phyloP scores from a whole-genome alignment of 1,140 invertebrate genomes.

The Goniozus legneri region DNA sequence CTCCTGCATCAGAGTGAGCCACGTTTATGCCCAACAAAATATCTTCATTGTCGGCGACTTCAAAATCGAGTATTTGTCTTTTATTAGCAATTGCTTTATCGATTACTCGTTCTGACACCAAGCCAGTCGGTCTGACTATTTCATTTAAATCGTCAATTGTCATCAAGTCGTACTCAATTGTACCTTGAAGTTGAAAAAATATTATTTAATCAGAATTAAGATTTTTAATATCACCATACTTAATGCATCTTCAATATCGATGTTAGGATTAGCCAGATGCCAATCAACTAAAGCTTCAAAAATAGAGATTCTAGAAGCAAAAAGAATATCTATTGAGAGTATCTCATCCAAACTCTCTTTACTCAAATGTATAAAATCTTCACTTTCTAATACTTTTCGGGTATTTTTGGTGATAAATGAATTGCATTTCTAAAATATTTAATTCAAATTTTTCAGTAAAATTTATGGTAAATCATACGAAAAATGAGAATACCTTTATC shows the following conservation, averaged over 20 bases:
- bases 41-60: constrained; percentile 74
- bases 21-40: constrained; percentile 89
- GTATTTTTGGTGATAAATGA: too few relatives aligned
- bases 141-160: constrained; percentile 81
- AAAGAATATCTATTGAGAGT: constrained; percentile 91
- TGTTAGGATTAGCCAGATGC: constrained; percentile 73
- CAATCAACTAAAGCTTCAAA: constrained; percentile 85
- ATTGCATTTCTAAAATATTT: too few relatives aligned
- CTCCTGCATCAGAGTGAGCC: constrained; percentile 71
- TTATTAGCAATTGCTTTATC: constrained; percentile 90
- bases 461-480: too few relatives aligned
- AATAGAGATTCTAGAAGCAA: constrained; percentile 91
- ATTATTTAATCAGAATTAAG: too few relatives aligned
- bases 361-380: constrained; percentile 81
- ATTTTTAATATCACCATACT: constrained; percentile 22
- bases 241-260: constrained; percentile 56
- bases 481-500: too few relatives aligned
- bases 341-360: constrained; percentile 76
- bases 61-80: constrained; percentile 71
- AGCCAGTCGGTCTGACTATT: constrained; percentile 77
- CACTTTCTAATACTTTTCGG: too few relatives aligned
- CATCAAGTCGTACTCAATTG: constrained; percentile 85
- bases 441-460: too few relatives aligned
- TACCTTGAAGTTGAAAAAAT: constrained; percentile 42
- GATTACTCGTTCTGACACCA: constrained; percentile 85